phyloP scores from a whole-genome alignment of 2,797 vertebrate species.

The Alcedo quadribrachys region DNA sequence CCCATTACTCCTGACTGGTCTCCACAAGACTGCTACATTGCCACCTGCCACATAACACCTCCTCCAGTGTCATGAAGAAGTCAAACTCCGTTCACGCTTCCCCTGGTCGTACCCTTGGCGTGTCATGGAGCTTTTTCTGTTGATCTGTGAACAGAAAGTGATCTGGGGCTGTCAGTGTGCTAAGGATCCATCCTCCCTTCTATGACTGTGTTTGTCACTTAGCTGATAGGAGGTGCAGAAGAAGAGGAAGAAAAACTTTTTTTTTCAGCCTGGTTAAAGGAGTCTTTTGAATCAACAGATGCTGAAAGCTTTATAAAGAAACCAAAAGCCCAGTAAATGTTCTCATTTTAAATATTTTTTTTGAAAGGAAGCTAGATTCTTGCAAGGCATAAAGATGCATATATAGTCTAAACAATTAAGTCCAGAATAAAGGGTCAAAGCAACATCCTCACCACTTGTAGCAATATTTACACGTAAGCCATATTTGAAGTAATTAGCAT shows the following conservation, averaged over 20 bases:
- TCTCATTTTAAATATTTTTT: background rate
- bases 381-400: background rate
- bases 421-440: conserved; percentile 27
- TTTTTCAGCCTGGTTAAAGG: conserved; percentile 7
- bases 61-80: background rate
- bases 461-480: background rate
- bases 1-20: conserved; percentile 57
- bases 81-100: background rate
- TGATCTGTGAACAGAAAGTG: background rate
- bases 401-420: background rate
- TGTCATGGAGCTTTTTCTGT: background rate
- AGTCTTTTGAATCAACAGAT: background rate
- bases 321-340: background rate
- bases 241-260: background rate
- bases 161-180: rapidly evolving
- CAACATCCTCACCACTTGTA: background rate
- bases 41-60: conserved; percentile 60
- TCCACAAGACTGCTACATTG: conserved; percentile 35
- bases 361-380: background rate
- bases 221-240: background rate
- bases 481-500: conserved; percentile 49
- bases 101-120: background rate
- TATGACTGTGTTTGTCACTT: background rate
- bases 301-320: background rate
- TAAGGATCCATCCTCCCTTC: background rate